Evolutionary conservation across 2,113 vertebrate genomes (phyloP).

Genomic region (Python bivittatus): DNA sequence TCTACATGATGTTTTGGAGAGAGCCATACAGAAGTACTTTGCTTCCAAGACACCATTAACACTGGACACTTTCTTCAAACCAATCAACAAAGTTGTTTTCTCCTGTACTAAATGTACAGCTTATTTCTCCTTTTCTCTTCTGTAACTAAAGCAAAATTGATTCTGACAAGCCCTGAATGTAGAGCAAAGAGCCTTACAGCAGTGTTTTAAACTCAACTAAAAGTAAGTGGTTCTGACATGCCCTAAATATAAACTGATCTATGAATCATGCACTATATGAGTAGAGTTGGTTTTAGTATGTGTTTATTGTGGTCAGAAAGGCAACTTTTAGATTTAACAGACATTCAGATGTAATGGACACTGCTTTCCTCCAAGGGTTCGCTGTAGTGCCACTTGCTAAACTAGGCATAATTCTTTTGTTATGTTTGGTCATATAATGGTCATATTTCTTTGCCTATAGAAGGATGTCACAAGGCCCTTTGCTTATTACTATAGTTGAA

Average conservation of each 20-base stretch:
- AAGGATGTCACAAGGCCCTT: not conserved
- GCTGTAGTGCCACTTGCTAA: not conserved
- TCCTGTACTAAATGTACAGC: not conserved
- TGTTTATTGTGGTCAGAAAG: not conserved
- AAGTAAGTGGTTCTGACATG: not conserved
- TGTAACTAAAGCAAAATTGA: not conserved
- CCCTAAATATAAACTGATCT: not conserved
- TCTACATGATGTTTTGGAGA: not conserved
- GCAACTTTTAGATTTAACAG: not conserved
- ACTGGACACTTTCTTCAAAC: not conserved
- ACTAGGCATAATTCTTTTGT: not conserved
- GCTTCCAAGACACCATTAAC: not conserved
- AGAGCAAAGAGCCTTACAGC: not conserved
- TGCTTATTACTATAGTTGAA: not conserved
- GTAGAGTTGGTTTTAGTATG: not conserved
- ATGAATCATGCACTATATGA: not conserved
- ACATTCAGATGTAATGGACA: not conserved
- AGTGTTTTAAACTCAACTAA: not conserved
- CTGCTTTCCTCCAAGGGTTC: not conserved
- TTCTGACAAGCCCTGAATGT: not conserved
- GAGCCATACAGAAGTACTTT: not conserved
- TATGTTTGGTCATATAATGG: not conserved
- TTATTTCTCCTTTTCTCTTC: not conserved
- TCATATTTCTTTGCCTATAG: not conserved
- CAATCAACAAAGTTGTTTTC: not conserved